Percentiles rank a stretch among this genome's conserved stretches.
These are phyloP conservation scores for Ochotona princeps DNA, from an alignment of 2,113 vertebrate genomes.

Conservation along the genomic window DNA sequence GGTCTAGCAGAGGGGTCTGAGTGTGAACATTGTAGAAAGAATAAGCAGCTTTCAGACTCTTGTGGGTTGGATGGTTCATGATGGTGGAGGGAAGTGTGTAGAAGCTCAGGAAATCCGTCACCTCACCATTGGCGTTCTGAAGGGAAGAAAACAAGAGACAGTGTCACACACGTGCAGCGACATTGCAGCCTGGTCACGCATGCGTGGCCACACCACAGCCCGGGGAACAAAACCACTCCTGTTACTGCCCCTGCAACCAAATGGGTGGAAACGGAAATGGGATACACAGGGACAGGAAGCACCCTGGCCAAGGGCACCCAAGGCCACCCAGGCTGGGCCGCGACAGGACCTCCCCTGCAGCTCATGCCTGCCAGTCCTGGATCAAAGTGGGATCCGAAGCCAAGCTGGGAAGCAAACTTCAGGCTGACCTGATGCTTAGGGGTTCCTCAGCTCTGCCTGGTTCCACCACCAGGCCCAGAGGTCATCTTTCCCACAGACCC, in stretches of 20 bases:
- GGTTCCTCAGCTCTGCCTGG: background rate
- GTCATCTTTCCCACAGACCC: background rate
- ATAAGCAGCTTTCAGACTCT: constrained; percentile 98
- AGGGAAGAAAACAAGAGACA: constrained; percentile 22
- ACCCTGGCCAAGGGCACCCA: background rate
- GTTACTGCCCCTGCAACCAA: background rate
- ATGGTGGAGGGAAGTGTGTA: constrained; percentile 99
- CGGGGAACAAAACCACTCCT: background rate
- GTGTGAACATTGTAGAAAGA: constrained; percentile 99
- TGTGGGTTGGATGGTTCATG: constrained; percentile 98
- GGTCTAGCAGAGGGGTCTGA: constrained; percentile 94
- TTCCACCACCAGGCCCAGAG: background rate
- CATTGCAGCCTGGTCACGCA: background rate
- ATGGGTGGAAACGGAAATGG: background rate
- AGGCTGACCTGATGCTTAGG: background rate
- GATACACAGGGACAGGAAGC: background rate
- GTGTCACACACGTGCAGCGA: accelerated
- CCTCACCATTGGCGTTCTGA: constrained; percentile 90
- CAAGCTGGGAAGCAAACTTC: background rate
- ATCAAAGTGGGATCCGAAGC: background rate
- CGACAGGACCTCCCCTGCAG: background rate
- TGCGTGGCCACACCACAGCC: accelerated
- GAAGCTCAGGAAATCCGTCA: constrained; percentile 98
- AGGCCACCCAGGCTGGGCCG: background rate
- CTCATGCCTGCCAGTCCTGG: background rate